These are phyloP conservation scores for Vanessa tameamea DNA, from an alignment of 1,140 invertebrate genomes.

Conservation along the genomic window DNA sequence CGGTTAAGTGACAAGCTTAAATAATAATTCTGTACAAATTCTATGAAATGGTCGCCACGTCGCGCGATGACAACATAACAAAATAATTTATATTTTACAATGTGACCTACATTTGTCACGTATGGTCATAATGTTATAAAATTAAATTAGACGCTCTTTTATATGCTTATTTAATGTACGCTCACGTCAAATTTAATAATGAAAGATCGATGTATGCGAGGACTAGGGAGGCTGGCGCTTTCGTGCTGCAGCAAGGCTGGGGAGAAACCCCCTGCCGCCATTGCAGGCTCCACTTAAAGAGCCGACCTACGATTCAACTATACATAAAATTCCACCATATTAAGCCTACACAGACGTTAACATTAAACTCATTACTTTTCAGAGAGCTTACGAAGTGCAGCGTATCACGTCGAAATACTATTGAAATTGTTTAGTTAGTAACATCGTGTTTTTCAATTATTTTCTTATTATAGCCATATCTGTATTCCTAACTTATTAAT, in stretches of 20 bases:
- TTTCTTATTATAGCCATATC: too few relatives aligned
- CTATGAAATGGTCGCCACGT: background rate
- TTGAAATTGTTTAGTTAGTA: background rate
- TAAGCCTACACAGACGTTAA: conserved; percentile 45
- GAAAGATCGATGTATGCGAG: conserved; percentile 40
- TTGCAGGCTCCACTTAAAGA: conserved; percentile 51
- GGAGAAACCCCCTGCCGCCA: conserved; percentile 47
- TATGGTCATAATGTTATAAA: background rate
- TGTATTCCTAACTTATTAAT: too few relatives aligned
- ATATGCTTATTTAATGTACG: conserved; percentile 3
- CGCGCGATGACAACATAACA: background rate
- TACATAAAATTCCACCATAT: conserved; percentile 50
- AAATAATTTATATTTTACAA: background rate
- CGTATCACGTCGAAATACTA: background rate
- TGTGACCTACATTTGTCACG: background rate
- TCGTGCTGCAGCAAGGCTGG: conserved; percentile 31
- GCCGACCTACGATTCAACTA: conserved; percentile 50
- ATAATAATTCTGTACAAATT: background rate
- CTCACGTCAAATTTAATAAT: conserved; percentile 37
- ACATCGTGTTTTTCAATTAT: too few relatives aligned
- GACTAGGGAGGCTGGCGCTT: conserved; percentile 32
- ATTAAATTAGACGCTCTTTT: conserved; percentile 16
- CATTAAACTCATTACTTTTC: conserved; percentile 45
- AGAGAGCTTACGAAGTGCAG: conserved; percentile 1
- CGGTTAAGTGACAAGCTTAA: too few relatives aligned